A percentile compares a stretch with the other conserved stretches of the same genome.
phyloP scores from a whole-genome alignment of 1,140 invertebrate species.

The Atta texana region DNA sequence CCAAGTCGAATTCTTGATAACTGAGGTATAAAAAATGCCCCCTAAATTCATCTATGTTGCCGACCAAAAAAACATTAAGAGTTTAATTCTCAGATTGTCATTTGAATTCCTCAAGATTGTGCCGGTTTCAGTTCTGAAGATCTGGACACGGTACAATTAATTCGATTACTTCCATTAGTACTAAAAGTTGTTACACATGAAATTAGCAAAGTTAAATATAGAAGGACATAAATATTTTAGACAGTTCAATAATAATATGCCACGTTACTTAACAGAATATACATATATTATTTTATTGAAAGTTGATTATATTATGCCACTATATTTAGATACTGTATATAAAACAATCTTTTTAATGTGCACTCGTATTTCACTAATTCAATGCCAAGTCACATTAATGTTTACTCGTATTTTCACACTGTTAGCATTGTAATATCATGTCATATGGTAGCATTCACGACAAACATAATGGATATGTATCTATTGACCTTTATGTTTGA shows the following conservation, averaged over 20 bases:
- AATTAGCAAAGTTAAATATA: too few relatives aligned
- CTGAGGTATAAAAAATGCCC: neutral
- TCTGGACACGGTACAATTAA: too few relatives aligned
- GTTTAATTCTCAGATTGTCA: neutral
- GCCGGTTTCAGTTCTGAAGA: neutral
- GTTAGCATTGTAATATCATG: neutral
- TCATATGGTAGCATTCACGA: neutral
- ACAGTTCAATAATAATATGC: too few relatives aligned
- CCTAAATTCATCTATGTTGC: neutral
- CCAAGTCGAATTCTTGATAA: neutral
- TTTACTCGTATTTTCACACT: neutral
- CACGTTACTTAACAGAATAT: too few relatives aligned
- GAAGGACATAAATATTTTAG: too few relatives aligned
- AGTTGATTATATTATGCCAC: too few relatives aligned
- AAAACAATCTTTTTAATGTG: too few relatives aligned
- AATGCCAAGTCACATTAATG: neutral
- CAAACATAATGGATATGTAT: neutral
- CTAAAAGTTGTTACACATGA: too few relatives aligned
- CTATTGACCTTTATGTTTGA: slow-evolving; percentile 11
- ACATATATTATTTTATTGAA: too few relatives aligned
- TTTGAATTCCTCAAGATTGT: neutral
- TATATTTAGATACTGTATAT: too few relatives aligned
- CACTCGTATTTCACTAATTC: too few relatives aligned
- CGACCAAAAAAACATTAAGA: neutral
- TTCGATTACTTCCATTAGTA: too few relatives aligned